Conservation (phyloP, 1,140 invertebrate species). For the Atopsyche davidsoni region DNA sequence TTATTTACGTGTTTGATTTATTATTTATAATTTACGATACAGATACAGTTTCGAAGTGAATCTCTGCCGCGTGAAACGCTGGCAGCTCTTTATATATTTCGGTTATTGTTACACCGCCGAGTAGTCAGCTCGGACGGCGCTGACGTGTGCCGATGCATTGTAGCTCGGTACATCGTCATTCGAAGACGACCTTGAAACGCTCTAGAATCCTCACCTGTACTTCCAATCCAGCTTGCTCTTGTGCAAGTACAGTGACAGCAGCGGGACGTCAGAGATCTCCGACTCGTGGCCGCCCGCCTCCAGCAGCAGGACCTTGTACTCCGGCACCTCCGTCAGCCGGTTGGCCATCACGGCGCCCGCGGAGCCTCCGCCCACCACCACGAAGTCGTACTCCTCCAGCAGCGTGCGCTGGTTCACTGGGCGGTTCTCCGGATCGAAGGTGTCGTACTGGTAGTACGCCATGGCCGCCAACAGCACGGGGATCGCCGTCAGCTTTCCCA, state of each 20-base stretch:
- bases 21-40: too few species aligned
- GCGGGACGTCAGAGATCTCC: slow-evolving; percentile 74
- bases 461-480: slow-evolving; percentile 71
- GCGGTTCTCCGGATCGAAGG: slow-evolving; percentile 78
- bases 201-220: slow-evolving; percentile 68
- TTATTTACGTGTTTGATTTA: too few species aligned
- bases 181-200: too few species aligned
- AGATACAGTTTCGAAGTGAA: too few species aligned
- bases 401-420: slow-evolving; percentile 62
- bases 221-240: slow-evolving; percentile 91
- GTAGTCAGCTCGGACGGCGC: too few species aligned
- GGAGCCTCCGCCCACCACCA: slow-evolving; percentile 76
- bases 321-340: slow-evolving; percentile 69
- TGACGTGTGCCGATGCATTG: too few species aligned
- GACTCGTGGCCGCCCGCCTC: slow-evolving; percentile 86
- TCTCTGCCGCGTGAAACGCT: too few species aligned
- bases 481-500: slow-evolving; percentile 66
- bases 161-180: too few species aligned
- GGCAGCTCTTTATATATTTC: too few species aligned
- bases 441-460: slow-evolving; percentile 79
- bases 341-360: slow-evolving; percentile 83
- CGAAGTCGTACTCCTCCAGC: slow-evolving; percentile 68
- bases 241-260: slow-evolving; percentile 78
- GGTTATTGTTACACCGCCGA: too few species aligned
- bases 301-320: slow-evolving; percentile 74